A percentile compares a stretch with the other conserved stretches of the same genome.
These are phyloP conservation scores for Hippocampus barbouri DNA, from an alignment of 2,113 vertebrate genomes.

Conservation along the genomic window DNA sequence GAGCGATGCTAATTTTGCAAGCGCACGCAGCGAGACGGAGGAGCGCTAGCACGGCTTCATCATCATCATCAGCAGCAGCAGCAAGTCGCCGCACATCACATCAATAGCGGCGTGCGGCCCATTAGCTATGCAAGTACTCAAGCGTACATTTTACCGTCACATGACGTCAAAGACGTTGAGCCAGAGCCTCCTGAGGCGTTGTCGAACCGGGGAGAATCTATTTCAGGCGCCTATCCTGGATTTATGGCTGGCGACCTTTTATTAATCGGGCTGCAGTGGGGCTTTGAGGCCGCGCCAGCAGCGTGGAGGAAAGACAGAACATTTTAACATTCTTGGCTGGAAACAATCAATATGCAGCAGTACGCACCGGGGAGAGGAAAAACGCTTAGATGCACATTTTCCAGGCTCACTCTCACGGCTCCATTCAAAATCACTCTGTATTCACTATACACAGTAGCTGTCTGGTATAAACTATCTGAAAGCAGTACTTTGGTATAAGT, in stretches of 20 bases:
- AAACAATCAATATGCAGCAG: constrained; percentile 58
- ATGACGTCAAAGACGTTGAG: constrained; percentile 54
- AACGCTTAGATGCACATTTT: constrained; percentile 59
- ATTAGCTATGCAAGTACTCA: constrained; percentile 58
- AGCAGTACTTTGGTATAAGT: background rate
- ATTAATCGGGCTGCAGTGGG: constrained; percentile 49
- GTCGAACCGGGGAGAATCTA: constrained; percentile 53
- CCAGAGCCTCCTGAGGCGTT: constrained; percentile 42
- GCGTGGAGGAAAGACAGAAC: constrained; percentile 53
- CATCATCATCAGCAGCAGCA: constrained; percentile 2
- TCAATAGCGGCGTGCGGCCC: constrained; percentile 47
- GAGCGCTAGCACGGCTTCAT: constrained; percentile 54
- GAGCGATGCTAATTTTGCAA: constrained; percentile 16
- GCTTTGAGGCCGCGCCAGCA: constrained; percentile 47
- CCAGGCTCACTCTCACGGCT: constrained; percentile 39
- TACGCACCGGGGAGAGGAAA: constrained; percentile 26
- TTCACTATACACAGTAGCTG: background rate
- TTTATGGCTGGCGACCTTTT: background rate
- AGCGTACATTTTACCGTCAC: constrained; percentile 53
- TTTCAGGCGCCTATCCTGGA: constrained; percentile 41
- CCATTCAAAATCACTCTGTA: constrained; percentile 14
- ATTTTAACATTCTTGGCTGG: constrained; percentile 63
- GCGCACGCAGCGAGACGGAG: constrained; percentile 49
- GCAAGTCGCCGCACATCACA: constrained; percentile 50
- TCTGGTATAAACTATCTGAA: constrained; percentile 32